Percentiles rank a stretch among this genome's conserved stretches.
Evolutionary conservation across 2,797 vertebrate species (phyloP).

Genomic region (Peromyscus melanophrys): DNA sequence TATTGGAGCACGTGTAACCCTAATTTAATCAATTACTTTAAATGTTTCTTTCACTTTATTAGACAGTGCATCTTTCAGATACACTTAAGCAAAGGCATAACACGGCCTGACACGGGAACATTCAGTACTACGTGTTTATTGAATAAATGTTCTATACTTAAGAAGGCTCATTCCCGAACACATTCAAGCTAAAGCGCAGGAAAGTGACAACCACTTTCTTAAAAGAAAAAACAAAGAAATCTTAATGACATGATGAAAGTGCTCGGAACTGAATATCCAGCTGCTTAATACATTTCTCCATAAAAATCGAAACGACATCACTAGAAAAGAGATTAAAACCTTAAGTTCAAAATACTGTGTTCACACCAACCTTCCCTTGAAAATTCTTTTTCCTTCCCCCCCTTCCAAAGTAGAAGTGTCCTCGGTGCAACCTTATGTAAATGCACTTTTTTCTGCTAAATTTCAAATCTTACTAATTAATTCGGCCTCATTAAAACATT

Average conservation of each 20-base stretch:
- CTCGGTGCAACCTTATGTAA: neutral
- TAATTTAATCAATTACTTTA: conserved; percentile 3
- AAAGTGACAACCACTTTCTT: neutral
- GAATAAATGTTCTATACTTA: neutral
- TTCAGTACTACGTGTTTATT: neutral
- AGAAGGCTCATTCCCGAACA: neutral
- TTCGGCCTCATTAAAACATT: conserved; percentile 20
- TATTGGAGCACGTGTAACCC: neutral
- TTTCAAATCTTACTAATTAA: conserved; percentile 42
- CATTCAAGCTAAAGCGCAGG: neutral
- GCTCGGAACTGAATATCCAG: neutral
- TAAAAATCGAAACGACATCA: conserved; percentile 23
- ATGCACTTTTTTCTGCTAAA: conserved; percentile 7
- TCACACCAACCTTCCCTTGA: neutral
- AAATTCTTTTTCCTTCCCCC: neutral
- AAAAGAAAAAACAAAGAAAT: neutral
- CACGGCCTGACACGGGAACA: neutral
- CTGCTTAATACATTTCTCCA: neutral
- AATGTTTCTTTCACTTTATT: conserved; percentile 24
- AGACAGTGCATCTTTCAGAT: conserved; percentile 30
- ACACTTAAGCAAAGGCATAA: neutral
- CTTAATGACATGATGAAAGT: neutral
- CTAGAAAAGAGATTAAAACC: neutral
- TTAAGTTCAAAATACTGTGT: conserved; percentile 38
- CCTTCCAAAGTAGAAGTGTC: conserved; percentile 29